Conservation (phyloP, 2,888 invertebrate species). For the Ornithoptera alexandrae region DNA sequence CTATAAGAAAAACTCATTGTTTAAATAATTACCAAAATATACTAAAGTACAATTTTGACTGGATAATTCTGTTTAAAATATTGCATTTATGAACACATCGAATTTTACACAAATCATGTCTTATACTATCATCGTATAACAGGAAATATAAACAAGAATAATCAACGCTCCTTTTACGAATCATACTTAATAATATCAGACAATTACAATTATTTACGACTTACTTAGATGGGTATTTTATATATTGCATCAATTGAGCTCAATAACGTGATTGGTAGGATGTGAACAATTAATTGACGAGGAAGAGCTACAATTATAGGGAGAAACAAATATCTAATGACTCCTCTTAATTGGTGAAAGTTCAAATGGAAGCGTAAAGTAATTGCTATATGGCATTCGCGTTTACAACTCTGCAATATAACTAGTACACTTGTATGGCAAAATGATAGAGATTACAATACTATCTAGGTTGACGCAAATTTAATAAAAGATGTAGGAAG, state of each 20-base stretch:
- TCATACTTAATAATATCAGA: slow-evolving; percentile 9
- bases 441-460: background rate
- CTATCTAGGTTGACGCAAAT: background rate
- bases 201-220: slow-evolving; percentile 16
- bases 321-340: slow-evolving; percentile 41
- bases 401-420: slow-evolving; percentile 10
- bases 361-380: slow-evolving; percentile 26
- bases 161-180: background rate
- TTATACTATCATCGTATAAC: background rate
- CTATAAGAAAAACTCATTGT: no score
- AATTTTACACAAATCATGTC: background rate
- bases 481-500: background rate
- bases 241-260: slow-evolving; percentile 40
- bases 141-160: background rate
- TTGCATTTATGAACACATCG: background rate
- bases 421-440: slow-evolving; percentile 1
- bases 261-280: slow-evolving; percentile 56
- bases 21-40: no score
- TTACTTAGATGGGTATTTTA: slow-evolving; percentile 32
- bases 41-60: no score
- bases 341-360: slow-evolving; percentile 30
- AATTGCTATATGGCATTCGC: slow-evolving; percentile 20
- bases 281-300: slow-evolving; percentile 59
- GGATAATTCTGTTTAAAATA: no score
- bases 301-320: slow-evolving; percentile 62